These are phyloP conservation scores for Cremastinae sp. DNA, from an alignment of 2,888 invertebrate species.

Conservation along the genomic window DNA sequence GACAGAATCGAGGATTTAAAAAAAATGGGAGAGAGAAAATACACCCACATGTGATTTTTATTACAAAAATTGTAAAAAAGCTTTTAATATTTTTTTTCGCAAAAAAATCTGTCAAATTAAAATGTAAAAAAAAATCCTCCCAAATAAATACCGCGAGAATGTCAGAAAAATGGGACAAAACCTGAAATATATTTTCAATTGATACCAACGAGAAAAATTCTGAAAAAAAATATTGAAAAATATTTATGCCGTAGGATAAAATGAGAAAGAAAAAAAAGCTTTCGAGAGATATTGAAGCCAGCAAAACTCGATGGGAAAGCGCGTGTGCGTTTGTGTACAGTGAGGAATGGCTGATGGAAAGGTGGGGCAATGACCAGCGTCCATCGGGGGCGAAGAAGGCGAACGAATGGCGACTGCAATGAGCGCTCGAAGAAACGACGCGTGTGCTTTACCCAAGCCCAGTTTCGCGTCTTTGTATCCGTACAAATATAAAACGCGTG, in stretches of 20 bases:
- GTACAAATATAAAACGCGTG: conserved; percentile 2
- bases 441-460: conserved; percentile 34
- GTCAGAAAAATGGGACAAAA: too few species aligned
- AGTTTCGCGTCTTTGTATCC: conserved; percentile 7
- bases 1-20: too few species aligned
- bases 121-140: too few species aligned
- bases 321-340: conserved; percentile 27
- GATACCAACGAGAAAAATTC: conserved; percentile 24
- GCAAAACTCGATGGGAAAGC: conserved; percentile 31
- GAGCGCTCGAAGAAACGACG: conserved; percentile 25
- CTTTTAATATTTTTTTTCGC: too few species aligned
- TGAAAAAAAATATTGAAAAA: neutral
- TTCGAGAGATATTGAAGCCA: neutral
- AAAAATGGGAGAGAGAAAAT: too few species aligned
- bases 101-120: too few species aligned
- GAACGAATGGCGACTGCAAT: conserved; percentile 44
- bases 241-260: neutral
- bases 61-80: too few species aligned
- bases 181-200: too few species aligned
- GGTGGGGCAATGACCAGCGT: conserved; percentile 64
- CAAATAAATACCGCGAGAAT: too few species aligned
- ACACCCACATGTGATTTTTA: too few species aligned
- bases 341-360: conserved; percentile 53
- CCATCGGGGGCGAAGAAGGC: conserved; percentile 50
- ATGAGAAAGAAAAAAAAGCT: neutral